Base-by-base conservation (phyloP, 2,888 invertebrate genomes). In the Therioaphis trifolii region DNA sequence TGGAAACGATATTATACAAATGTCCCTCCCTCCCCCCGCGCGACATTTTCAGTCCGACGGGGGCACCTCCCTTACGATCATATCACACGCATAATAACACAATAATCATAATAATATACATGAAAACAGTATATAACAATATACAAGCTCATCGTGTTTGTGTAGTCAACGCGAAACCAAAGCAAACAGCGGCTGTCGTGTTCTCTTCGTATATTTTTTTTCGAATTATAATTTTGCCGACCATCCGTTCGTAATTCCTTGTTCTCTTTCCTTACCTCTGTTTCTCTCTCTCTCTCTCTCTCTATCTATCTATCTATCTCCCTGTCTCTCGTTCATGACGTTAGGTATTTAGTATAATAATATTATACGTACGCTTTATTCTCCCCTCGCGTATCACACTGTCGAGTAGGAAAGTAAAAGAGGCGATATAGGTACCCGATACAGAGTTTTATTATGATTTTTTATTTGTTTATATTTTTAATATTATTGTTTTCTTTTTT, bases 151-250 rank as follows among this genome's bases (percentile, higher is more conserved):
- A 74, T 18, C 40, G 58, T 58, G 52, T 58, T 74, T 55, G 14
- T 61, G 27, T 46, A 63, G 29, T 27, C 15, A 14, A 11, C 46
- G 2, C 18, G 7, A 49, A 40, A 68, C 27, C 5, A 58, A 43
- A 40, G 24, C 63, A 71, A 69, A 80, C 46, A 80, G 80, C 80
- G 58, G 29, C 71, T 80, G 71, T 80, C 71, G 71, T 71, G 71
- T 80, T 71, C 14, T 78, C 52, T 55, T 40, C 52, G 15, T 27
- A 12, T 21, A 12, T 29, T 27, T 29, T 14, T 24, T 58, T 27
- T 27, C 63, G n/a, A 40, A 63, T 27, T 29, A 46, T 46, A 14
- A 7, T 63, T 63, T 63, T 61, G 7, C 43, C 55, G 11, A 35
- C 4, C 15, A 15, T 58, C 40, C 29, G 29, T 74, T 58, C 40